Base-by-base conservation (phyloP, 2,888 invertebrate genomes). In the Sesamia inferens region DNA sequence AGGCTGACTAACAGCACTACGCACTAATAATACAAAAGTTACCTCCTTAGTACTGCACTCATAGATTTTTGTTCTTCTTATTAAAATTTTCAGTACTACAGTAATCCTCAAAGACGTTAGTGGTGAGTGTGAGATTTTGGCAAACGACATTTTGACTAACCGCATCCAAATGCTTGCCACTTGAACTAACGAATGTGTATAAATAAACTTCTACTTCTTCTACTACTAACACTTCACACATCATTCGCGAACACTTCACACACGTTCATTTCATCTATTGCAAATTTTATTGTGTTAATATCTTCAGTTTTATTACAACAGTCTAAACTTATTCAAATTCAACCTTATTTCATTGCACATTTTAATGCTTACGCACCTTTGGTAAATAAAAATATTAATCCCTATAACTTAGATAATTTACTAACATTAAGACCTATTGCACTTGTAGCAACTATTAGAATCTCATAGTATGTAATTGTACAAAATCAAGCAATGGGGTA, bases 41-140 rank as follows among this genome's bases (percentile, higher is more conserved):
- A 88, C 88, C 84, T 89, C 85, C 88, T 87, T 93, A 93, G 92
- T 90, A 87, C 85, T 90, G 95, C 95, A 96, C 95, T 93, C 86
- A 93, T 93, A 93, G 91, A 91, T 92, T 93, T 93, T 92, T 94
- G 95, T 95, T 91, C 93, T 94, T 93, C 91, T 92, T 90, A 93
- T 91, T 91, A 91, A 91, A 92, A 87, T 90, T 95, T 95, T 94
- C 96, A 96, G 96, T 96, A 90, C 95, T 91, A 94, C 95, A 93
- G 95, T 96, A 95, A 93, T 92, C 93, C 93, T 90, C 92, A 93
- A 93, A 93, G 93, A 93, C 88, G 90, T 95, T 94, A 95, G 96
- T 95, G 96, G 96, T 96, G 96, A 96, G 96, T 96, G 94, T 93
- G 92, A 89, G 93, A 94, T 94, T 95, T 93, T 95, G 94, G 94